Evolutionary conservation across 1,140 invertebrate species (phyloP).

Genomic region (Tetramorium simillimum): DNA sequence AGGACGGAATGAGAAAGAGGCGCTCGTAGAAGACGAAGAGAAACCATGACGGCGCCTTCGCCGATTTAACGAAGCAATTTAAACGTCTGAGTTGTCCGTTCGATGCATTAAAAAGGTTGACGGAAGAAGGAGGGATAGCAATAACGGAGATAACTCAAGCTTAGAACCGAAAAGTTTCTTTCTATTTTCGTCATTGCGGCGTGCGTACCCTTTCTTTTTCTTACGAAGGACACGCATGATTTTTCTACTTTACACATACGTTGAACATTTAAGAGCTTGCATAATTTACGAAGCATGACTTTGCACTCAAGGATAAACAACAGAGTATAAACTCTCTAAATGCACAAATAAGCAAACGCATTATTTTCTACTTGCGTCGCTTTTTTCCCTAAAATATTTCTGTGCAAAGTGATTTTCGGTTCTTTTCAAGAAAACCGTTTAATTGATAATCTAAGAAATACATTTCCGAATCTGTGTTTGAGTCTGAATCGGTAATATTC

Average conservation of each 20-base stretch:
- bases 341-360: not conserved
- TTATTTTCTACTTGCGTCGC: not conserved
- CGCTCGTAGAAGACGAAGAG: not conserved
- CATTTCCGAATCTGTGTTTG: not conserved
- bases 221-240: constrained; percentile 6
- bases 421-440: not conserved
- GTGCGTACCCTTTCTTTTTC: not conserved
- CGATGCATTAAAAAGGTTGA: constrained; percentile 59
- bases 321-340: constrained; percentile 1
- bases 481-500: not conserved
- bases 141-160: constrained; percentile 53
- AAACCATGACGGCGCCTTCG: constrained; percentile 58
- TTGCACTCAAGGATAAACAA: constrained; percentile 10
- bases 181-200: not conserved
- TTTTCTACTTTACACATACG: not conserved
- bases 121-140: constrained; percentile 1
- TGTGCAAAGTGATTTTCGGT: not conserved
- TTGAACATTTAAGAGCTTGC: constrained; percentile 8
- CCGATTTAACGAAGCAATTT: constrained; percentile 73
- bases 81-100: constrained; percentile 65
- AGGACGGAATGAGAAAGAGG: not conserved
- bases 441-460: not conserved
- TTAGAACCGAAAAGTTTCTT: constrained; percentile 41
- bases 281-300: constrained; percentile 29
- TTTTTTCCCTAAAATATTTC: not conserved